Evolutionary conservation across 2,888 invertebrate genomes (phyloP).

Genomic region (Cetonia aurata): DNA sequence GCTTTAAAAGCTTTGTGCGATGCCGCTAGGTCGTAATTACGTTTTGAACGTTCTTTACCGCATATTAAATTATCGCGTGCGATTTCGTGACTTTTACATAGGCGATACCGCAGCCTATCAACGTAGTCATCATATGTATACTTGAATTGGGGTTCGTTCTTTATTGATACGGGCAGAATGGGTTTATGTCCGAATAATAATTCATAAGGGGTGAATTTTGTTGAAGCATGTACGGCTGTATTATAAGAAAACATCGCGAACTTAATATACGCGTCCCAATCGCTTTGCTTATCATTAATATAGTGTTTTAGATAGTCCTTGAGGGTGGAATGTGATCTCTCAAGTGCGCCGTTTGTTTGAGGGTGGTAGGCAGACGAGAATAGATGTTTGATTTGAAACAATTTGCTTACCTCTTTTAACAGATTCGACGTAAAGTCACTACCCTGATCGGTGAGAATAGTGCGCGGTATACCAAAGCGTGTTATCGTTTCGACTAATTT

Average conservation of each 20-base stretch:
- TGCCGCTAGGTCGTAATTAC: no score
- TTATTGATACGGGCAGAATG: conserved; percentile 49
- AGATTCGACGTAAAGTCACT: conserved; percentile 49
- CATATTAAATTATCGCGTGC: no score
- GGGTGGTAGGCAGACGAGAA: conserved; percentile 54
- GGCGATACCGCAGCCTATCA: not conserved
- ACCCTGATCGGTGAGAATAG: conserved; percentile 44
- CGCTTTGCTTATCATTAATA: conserved; percentile 50
- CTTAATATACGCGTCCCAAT: conserved; percentile 44
- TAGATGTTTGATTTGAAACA: conserved; percentile 50
- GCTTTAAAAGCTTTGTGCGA: no score
- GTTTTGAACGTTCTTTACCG: no score
- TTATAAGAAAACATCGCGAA: conserved; percentile 51
- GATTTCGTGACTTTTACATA: conserved; percentile 41
- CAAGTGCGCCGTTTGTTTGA: conserved; percentile 56
- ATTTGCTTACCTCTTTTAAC: conserved; percentile 52
- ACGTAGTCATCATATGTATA: conserved; percentile 55
- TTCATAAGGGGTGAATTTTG: conserved; percentile 56
- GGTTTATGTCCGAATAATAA: conserved; percentile 54
- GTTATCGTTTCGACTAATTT: conserved; percentile 50
- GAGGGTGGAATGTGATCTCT: conserved; percentile 56
- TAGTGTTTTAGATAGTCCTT: conserved; percentile 56
- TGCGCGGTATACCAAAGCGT: conserved; percentile 46
- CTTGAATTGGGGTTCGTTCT: conserved; percentile 50
- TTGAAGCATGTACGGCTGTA: conserved; percentile 52